These are phyloP conservation scores for Cheirogaleus major DNA, from an alignment of 2,797 vertebrate genomes.

Conservation along the genomic window DNA sequence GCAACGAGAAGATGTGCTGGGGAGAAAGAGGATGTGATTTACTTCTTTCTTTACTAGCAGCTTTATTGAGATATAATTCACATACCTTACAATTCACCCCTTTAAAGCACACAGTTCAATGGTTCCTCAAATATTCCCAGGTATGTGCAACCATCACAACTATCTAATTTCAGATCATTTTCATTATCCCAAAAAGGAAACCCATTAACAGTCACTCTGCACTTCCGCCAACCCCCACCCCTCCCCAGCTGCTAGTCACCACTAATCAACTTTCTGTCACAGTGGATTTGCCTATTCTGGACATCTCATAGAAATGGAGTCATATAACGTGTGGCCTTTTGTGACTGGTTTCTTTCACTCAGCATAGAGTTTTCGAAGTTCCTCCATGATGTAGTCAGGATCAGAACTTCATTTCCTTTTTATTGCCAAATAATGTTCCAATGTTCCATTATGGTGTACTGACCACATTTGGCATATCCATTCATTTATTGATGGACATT, in stretches of 20 bases:
- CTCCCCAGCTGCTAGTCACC: neutral
- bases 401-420: neutral
- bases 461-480: neutral
- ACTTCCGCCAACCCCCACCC: neutral
- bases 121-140: neutral
- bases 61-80: slow-evolving; percentile 20
- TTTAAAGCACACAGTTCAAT: neutral
- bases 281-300: slow-evolving; percentile 9
- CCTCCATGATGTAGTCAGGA: neutral
- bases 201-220: neutral
- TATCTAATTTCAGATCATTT: neutral
- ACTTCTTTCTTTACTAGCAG: slow-evolving; percentile 13
- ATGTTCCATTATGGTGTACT: neutral
- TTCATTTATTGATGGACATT: neutral
- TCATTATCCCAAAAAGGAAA: neutral
- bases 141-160: neutral
- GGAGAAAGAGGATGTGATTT: neutral
- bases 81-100: neutral
- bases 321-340: neutral
- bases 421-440: neutral
- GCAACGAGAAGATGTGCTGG: neutral
- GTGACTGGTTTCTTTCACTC: neutral
- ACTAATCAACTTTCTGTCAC: neutral
- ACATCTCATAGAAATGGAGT: neutral
- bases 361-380: neutral